Percentiles rank a stretch among this genome's conserved stretches.
Evolutionary conservation across 2,888 invertebrate species (phyloP).

Genomic region (Achlya flavicornis): DNA sequence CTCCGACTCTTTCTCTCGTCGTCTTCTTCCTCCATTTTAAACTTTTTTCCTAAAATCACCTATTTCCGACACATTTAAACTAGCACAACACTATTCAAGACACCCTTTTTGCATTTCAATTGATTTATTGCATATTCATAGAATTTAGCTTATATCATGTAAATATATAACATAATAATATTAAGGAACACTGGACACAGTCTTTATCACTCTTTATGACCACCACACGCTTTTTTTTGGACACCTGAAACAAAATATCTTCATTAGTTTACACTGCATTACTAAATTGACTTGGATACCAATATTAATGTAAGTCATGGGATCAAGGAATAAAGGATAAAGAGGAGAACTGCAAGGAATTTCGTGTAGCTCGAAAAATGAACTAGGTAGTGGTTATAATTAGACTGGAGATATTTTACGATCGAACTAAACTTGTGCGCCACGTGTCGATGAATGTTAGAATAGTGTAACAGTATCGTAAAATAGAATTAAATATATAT

Average conservation of each 20-base stretch:
- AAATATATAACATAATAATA: slow-evolving; percentile 62
- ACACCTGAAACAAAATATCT: slow-evolving; percentile 75
- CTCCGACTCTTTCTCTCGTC: slow-evolving; percentile 67
- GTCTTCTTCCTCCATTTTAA: slow-evolving; percentile 78
- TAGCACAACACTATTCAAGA: slow-evolving; percentile 68
- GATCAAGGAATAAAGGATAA: neutral
- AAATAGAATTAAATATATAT: neutral
- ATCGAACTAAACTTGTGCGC: slow-evolving; percentile 11
- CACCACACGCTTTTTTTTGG: slow-evolving; percentile 67
- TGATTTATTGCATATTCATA: slow-evolving; percentile 70
- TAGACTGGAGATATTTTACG: slow-evolving; percentile 21
- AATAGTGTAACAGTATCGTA: neutral
- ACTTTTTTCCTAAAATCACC: slow-evolving; percentile 32
- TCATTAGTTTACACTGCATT: slow-evolving; percentile 19
- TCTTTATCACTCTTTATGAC: slow-evolving; percentile 79
- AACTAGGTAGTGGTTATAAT: slow-evolving; percentile 24
- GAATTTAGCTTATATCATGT: slow-evolving; percentile 61
- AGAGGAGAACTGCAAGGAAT: slow-evolving; percentile 21
- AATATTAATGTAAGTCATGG: neutral
- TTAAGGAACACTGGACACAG: slow-evolving; percentile 82
- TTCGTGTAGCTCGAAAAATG: slow-evolving; percentile 50
- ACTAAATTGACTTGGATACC: slow-evolving; percentile 18
- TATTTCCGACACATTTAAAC: slow-evolving; percentile 46
- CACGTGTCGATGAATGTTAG: neutral
- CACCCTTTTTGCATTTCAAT: slow-evolving; percentile 65